Evolutionary conservation across 1,140 invertebrate genomes (phyloP).

Genomic region (Drosophila guanche): DNA sequence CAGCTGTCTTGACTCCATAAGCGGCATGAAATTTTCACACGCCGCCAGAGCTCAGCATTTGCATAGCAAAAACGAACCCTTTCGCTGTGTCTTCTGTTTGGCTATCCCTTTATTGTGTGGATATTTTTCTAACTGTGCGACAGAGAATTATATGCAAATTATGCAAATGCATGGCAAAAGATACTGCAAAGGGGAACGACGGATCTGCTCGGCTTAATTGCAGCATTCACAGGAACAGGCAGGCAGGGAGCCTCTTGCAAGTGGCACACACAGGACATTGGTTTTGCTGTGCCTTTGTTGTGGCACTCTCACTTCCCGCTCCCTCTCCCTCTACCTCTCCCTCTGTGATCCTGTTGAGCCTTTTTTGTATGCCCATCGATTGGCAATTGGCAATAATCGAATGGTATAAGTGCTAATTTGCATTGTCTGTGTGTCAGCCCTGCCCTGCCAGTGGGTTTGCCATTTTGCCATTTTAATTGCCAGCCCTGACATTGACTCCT

Average conservation of each 20-base stretch:
- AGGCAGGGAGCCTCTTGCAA: conserved; percentile 14
- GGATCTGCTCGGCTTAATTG: conserved; percentile 51
- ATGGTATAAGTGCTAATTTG: conserved; percentile 74
- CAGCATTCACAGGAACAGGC: conserved; percentile 40
- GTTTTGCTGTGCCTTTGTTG: conserved; percentile 37
- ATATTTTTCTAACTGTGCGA: conserved; percentile 54
- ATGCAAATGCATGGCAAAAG: conserved; percentile 59
- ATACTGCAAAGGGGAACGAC: conserved; percentile 10
- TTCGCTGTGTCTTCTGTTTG: conserved; percentile 30
- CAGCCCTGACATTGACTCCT: conserved; percentile 29
- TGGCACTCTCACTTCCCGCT: too few relatives aligned
- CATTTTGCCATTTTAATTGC: conserved; percentile 52
- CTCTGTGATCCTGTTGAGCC: conserved; percentile 17
- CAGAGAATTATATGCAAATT: conserved; percentile 76
- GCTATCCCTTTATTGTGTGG: conserved; percentile 10
- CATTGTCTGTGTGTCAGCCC: conserved; percentile 58
- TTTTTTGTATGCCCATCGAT: conserved; percentile 50
- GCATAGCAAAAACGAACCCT: conserved; percentile 50
- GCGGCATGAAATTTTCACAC: conserved; percentile 60
- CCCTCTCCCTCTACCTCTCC: conserved; percentile 14
- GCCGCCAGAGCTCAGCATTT: conserved; percentile 45
- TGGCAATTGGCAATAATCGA: conserved; percentile 76
- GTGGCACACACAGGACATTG: conserved; percentile 41
- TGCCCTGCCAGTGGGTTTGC: conserved; percentile 24
- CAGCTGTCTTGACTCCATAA: conserved; percentile 54